These are phyloP conservation scores for Megaleporinus macrocephalus DNA, from an alignment of 2,113 vertebrate species.

Conservation along the genomic window DNA sequence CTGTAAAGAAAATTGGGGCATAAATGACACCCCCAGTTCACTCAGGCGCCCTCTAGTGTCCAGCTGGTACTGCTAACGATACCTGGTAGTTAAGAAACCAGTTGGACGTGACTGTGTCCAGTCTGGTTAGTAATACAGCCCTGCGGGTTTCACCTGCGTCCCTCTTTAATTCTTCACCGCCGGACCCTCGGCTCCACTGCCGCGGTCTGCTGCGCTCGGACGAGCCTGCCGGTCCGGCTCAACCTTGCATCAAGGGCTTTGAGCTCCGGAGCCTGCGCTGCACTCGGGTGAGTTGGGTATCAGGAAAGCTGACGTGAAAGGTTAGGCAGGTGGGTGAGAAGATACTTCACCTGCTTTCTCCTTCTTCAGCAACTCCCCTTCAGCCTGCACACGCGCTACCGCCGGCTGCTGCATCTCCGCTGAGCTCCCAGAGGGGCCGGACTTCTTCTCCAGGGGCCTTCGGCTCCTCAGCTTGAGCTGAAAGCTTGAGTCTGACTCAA, in stretches of 20 bases:
- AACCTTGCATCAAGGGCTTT: constrained; percentile 37
- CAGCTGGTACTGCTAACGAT: no score
- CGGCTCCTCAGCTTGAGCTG: constrained; percentile 4
- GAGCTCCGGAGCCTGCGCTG: background rate
- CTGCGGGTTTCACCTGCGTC: constrained; percentile 16
- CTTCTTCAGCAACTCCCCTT: background rate
- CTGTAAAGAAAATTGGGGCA: no score
- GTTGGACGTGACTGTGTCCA: background rate
- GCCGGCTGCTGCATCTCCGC: background rate
- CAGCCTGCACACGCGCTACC: background rate
- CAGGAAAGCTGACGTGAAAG: background rate
- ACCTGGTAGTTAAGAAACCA: no score
- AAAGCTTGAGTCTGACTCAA: no score
- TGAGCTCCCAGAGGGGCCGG: background rate
- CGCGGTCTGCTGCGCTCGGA: background rate
- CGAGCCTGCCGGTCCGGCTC: background rate
- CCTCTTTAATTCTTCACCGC: constrained; percentile 33
- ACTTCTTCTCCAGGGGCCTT: constrained; percentile 31
- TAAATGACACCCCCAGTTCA: no score
- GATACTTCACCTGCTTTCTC: background rate
- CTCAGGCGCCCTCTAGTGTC: no score
- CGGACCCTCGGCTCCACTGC: constrained; percentile 23
- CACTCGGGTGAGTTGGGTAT: constrained; percentile 1
- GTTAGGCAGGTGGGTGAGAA: background rate
- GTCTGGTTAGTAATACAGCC: constrained; percentile 19